Conservation (phyloP, 1,140 invertebrate genomes). For the Metopolophium dirhodum region DNA sequence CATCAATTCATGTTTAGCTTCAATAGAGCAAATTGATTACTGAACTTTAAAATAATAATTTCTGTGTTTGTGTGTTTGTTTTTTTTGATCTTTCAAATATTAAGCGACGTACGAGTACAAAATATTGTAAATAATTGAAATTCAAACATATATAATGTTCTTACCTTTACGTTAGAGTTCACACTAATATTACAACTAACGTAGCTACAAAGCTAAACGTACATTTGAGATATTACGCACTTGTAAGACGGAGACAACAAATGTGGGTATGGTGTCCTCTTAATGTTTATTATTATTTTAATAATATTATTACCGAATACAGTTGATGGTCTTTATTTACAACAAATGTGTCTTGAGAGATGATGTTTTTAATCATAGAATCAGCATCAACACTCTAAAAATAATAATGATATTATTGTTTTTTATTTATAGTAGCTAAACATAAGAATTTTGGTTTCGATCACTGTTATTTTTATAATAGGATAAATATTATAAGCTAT, state of each 20-base stretch:
- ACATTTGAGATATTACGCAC: not conserved
- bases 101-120: no score
- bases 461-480: not conserved
- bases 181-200: not conserved
- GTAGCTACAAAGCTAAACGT: not conserved
- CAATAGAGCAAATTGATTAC: no score
- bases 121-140: not conserved
- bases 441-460: not conserved
- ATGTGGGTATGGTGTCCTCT: not conserved
- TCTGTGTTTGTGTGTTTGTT: no score
- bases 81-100: no score
- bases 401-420: conserved; percentile 4
- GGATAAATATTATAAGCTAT: not conserved
- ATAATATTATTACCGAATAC: conserved; percentile 22
- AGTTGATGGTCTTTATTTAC: conserved; percentile 44
- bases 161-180: not conserved
- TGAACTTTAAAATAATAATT: no score
- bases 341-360: conserved; percentile 60
- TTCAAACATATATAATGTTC: not conserved
- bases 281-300: not conserved
- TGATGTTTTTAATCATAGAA: conserved; percentile 60
- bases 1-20: no score
- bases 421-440: not conserved
- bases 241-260: not conserved
- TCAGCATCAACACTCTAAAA: conserved; percentile 60